A percentile compares a stretch with the other conserved stretches of the same genome.
These are phyloP conservation scores for Hystrix cristata DNA, from an alignment of 2,113 vertebrate genomes.

Conservation along the genomic window DNA sequence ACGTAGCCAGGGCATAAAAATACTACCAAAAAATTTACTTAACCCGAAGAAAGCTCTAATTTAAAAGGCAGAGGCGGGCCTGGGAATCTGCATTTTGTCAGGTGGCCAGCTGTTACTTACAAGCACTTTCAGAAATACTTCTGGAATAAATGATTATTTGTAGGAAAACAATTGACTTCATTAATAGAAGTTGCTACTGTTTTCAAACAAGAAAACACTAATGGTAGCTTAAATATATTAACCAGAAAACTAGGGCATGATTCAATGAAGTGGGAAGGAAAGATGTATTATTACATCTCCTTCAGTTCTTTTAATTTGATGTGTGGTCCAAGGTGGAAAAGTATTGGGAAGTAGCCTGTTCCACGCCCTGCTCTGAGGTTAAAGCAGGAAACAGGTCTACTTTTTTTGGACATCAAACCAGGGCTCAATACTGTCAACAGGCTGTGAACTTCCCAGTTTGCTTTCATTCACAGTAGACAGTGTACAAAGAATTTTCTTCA, in stretches of 20 bases:
- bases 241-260: background rate
- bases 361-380: conserved; percentile 67
- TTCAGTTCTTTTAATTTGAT: background rate
- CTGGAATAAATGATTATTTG: conserved; percentile 25
- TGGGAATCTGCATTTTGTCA: background rate
- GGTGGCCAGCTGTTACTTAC: background rate
- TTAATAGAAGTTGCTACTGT: background rate
- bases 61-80: background rate
- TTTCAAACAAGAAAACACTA: conserved; percentile 53
- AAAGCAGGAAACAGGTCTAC: conserved; percentile 74
- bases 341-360: conserved; percentile 58
- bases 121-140: conserved; percentile 16
- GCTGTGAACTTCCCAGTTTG: conserved; percentile 62
- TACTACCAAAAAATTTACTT: background rate
- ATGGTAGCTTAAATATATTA: background rate
- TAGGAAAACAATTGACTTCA: conserved; percentile 40
- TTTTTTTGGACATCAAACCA: conserved; percentile 68
- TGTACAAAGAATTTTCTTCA: conserved; percentile 75
- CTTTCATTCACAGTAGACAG: conserved; percentile 56
- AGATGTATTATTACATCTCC: background rate
- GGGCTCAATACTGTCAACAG: conserved; percentile 64
- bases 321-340: conserved; percentile 47
- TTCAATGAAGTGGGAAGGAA: background rate
- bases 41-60: background rate
- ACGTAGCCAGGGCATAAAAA: background rate